Conservation (phyloP, 2,888 invertebrate genomes). For the Liposcelis brunnea region DNA sequence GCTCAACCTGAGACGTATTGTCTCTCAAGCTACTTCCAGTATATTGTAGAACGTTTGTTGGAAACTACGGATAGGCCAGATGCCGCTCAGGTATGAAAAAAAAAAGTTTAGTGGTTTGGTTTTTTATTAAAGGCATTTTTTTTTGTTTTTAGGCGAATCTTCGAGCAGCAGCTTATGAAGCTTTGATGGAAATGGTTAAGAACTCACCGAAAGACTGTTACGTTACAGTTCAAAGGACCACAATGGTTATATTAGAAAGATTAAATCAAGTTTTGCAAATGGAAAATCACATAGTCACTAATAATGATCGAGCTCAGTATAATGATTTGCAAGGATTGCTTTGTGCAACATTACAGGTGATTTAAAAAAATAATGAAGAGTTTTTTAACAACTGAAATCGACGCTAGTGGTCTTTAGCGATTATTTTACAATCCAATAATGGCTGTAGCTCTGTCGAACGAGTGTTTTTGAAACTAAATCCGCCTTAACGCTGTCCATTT, state of each 20-base stretch:
- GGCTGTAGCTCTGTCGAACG: too few species aligned
- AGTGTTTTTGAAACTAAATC: too few species aligned
- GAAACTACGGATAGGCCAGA: constrained; percentile 91
- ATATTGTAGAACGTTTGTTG: constrained; percentile 75
- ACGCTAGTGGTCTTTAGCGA: too few species aligned
- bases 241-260: constrained; percentile 87
- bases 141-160: constrained; percentile 53
- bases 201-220: constrained; percentile 97
- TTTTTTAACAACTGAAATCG: too few species aligned
- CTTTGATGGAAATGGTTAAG: constrained; percentile 98
- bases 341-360: constrained; percentile 75
- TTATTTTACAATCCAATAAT: too few species aligned
- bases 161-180: constrained; percentile 94
- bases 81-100: constrained; percentile 41
- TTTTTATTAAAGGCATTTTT: constrained; percentile 7
- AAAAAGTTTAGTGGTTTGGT: constrained; percentile 9
- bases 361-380: neutral
- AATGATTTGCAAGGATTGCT: constrained; percentile 90
- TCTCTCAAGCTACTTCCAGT: constrained; percentile 84
- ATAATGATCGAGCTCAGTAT: constrained; percentile 79
- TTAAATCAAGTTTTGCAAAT: constrained; percentile 87
- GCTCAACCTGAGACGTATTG: constrained; percentile 80
- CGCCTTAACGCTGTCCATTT: too few species aligned
- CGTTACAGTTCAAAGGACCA: constrained; percentile 86
- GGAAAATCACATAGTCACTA: constrained; percentile 74